Evolutionary conservation across 2,113 vertebrate species (phyloP), one percentile per base, ranked within the genome.

Genomic region (Gadus chalcogrammus): DNA sequence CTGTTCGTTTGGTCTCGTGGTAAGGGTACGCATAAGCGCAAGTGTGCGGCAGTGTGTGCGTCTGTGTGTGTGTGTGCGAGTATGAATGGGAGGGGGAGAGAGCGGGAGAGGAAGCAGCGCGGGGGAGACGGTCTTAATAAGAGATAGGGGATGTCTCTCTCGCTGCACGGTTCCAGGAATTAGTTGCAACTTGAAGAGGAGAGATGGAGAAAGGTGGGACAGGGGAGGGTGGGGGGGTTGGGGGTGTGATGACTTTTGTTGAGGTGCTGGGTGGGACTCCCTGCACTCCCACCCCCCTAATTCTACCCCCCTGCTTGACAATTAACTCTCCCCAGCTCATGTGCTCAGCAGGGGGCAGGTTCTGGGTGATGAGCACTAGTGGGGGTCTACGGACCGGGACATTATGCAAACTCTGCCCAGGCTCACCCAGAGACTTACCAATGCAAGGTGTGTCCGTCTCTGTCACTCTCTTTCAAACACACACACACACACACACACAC

Each of bases 201-300:
- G 93, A 93, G 95, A 94, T 94, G 85, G 86, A 80, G 77, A 38
- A 59, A 72, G 78, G 71, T 76, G 82, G 27, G 65, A 42, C 12
- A 48, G 42, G 61, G 20, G 22, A 24, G 61, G 68, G 92, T 92
- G 91, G 31, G 58, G 55, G 64, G 67, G 35, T 52, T 70, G 69
- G 8, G 42, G 42, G 76, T 56, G 82, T 70, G 74, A 66, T 69
- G 74, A 77, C 92, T 95, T 93, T 94, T 82, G 94, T 94, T 94
- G 95, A 96, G 94, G 94, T 97, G 94, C 92, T 92, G 89, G 92
- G 90, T 92, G 89, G 92, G 90, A 94, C 95, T 95, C 93, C 94
- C 94, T 92, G 91, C 93, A 95, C 94, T 88, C 94, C 94, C 92
- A 7, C 42, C 42, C 94, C 88, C 94, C 94, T 92, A 92, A 93